These are phyloP conservation scores for Neomorphus geoffroyi DNA, from an alignment of 2,797 vertebrate genomes.

Conservation along the genomic window DNA sequence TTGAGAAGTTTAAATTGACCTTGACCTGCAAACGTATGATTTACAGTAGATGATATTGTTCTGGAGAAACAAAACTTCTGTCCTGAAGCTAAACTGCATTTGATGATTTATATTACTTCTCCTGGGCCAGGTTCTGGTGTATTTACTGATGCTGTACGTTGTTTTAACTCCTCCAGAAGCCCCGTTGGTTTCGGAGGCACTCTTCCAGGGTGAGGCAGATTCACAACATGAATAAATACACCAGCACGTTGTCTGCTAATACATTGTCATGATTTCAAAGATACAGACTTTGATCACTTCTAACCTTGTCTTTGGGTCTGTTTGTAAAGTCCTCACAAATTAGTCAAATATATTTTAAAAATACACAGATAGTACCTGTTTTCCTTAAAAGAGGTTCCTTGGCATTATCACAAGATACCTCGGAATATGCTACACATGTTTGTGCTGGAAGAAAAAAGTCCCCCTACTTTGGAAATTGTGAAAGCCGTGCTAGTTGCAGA, in stretches of 20 bases:
- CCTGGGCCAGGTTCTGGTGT: not conserved
- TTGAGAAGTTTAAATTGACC: conserved; percentile 67
- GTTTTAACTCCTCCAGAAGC: conserved; percentile 23
- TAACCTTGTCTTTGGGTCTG: conserved; percentile 25
- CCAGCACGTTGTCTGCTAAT: not conserved
- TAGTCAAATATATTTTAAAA: not conserved
- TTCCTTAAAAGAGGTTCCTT: conserved; percentile 22
- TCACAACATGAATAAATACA: not conserved
- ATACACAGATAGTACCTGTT: not conserved
- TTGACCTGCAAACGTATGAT: conserved; percentile 27
- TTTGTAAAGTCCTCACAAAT: conserved; percentile 5
- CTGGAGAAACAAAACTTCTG: conserved; percentile 43
- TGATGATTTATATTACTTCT: conserved; percentile 29
- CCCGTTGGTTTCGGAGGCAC: not conserved
- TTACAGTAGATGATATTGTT: conserved; percentile 34
- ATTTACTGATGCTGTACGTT: not conserved
- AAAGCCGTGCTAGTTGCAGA: not conserved
- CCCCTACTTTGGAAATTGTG: not conserved
- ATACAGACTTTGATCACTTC: conserved; percentile 14
- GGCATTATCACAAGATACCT: not conserved
- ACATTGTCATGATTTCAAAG: not conserved
- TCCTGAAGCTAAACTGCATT: conserved; percentile 4
- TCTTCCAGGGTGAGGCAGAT: not conserved
- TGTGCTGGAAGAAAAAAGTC: not conserved
- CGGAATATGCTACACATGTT: not conserved